Conservation (phyloP, 2,797 vertebrate genomes). For the Megaceryle alcyon region DNA sequence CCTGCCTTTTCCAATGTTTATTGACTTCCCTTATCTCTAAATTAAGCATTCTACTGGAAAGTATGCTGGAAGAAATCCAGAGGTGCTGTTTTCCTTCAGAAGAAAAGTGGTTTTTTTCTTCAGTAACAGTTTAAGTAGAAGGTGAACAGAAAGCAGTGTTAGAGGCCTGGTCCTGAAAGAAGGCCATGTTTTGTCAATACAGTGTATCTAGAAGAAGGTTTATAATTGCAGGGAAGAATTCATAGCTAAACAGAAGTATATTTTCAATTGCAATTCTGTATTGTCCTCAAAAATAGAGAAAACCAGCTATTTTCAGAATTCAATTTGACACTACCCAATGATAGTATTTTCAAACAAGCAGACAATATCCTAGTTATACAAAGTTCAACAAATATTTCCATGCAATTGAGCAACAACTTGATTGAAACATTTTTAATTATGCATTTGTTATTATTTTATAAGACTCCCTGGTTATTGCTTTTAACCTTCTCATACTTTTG, state of each 20-base stretch:
- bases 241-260: neutral
- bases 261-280: neutral
- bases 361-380: neutral
- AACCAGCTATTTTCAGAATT: neutral
- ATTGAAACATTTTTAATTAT: neutral
- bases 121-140: neutral
- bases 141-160: neutral
- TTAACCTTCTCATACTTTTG: neutral
- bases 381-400: neutral
- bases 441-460: neutral
- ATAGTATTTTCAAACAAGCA: neutral
- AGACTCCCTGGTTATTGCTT: neutral
- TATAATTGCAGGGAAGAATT: neutral
- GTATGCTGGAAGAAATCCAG: constrained; percentile 4
- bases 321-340: neutral
- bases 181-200: neutral
- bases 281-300: neutral
- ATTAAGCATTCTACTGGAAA: neutral
- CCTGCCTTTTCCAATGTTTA: neutral
- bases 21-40: constrained; percentile 5
- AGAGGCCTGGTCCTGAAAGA: neutral
- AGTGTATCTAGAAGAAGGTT: neutral
- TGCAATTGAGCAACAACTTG: neutral
- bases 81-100: neutral
- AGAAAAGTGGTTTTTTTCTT: neutral